Base-by-base conservation (phyloP, 2,797 vertebrate species). In the Strix occidentalis region DNA sequence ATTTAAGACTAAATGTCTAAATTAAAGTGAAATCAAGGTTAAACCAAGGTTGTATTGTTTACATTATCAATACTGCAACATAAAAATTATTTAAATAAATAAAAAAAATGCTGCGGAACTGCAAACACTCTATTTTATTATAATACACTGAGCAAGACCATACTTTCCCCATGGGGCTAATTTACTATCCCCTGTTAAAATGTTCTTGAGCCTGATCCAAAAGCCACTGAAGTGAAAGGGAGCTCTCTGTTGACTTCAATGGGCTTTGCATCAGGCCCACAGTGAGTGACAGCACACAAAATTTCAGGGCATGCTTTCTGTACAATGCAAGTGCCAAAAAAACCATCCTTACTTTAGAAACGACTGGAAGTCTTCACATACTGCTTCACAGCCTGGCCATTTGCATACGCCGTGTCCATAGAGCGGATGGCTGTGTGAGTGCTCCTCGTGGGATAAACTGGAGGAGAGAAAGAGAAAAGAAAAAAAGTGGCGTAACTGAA, bases 321-420 rank as follows among this genome's bases (percentile, higher is more conserved):
- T 46, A 89, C 94, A 91, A 96, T 31, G 45, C 63, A 29, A 95
- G 78, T 43, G 85, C 77, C 92, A 84, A 72, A 75, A 56, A 91
- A 96, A 92, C 82, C 50, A 97, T 96, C 83, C 99, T 99, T 99
- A 99, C 99, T 99, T 99, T 96, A 99, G 98, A 97, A 99, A 99
- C 33, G 99, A 99, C 16, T 99, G 99, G 98, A 99, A 99, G 95
- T 99, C 99, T 75, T 99, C 99, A 71, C 99, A 99, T 65, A 99
- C 99, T 2, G 99, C 99, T 98, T 99, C 99, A 72, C 99, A 99
- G 96, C 99, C 99, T 0, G 99, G 99, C 99, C 99, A 99, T 96
- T 99, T 99, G 99, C 99, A 99, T 43, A 99, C 99, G 0, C 99
- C 99, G 25, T 99, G 99, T 93, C 99, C 99, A 4, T 99, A 99